These are phyloP conservation scores for Augiades crinisus DNA, from an alignment of 2,888 invertebrate genomes.

Conservation along the genomic window DNA sequence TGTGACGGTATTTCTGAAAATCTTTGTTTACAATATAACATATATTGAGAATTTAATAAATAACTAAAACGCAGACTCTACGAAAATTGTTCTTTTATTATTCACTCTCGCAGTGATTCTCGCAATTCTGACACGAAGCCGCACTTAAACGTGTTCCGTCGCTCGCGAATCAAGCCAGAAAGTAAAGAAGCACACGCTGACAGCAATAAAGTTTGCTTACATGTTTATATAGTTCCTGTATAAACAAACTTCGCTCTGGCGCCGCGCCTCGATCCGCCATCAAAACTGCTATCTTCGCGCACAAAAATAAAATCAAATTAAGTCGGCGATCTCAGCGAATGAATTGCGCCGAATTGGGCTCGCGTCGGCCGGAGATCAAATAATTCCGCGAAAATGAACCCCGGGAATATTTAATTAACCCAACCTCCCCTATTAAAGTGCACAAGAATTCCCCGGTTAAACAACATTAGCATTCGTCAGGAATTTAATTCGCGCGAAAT, in stretches of 20 bases:
- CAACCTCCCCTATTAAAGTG: constrained; percentile 70
- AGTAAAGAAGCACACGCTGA: constrained; percentile 53
- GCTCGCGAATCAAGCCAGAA: constrained; percentile 36
- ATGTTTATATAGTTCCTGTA: constrained; percentile 58
- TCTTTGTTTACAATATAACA: too few species aligned
- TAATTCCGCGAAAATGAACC: constrained; percentile 78
- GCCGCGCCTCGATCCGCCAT: constrained; percentile 32
- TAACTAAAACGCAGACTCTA: too few species aligned
- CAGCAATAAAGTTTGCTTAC: constrained; percentile 57
- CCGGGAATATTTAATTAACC: constrained; percentile 77
- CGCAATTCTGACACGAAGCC: constrained; percentile 43
- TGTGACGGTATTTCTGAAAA: too few species aligned
- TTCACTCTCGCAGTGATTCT: neutral
- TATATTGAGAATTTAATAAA: too few species aligned
- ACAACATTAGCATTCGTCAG: constrained; percentile 76
- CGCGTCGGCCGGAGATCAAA: constrained; percentile 68
- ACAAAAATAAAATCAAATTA: constrained; percentile 64
- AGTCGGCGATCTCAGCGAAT: constrained; percentile 55
- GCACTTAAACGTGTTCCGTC: constrained; percentile 55
- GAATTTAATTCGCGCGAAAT: constrained; percentile 69
- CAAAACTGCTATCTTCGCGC: constrained; percentile 38
- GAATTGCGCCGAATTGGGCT: constrained; percentile 61
- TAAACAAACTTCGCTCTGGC: constrained; percentile 47
- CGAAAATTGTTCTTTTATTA: too few species aligned
- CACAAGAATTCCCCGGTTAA: constrained; percentile 77